phyloP scores from a whole-genome alignment of 2,888 invertebrate species.

The Magallana nippona region DNA sequence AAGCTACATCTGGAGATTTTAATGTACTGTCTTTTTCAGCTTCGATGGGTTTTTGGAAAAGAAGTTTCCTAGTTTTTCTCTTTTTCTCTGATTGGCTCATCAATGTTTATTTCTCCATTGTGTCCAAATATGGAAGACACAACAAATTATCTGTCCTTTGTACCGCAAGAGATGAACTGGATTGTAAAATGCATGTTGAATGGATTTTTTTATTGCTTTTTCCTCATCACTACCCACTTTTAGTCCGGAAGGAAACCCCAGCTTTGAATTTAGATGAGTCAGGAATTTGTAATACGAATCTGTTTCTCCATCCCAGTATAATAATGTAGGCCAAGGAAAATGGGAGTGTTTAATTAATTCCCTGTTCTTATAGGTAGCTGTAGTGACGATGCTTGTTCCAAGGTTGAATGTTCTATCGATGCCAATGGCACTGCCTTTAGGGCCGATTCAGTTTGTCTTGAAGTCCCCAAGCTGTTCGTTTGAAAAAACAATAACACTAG shows the following conservation, averaged over 20 bases:
- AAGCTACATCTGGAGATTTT: neutral
- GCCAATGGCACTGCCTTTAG: conserved; percentile 39
- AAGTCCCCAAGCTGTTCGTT: neutral
- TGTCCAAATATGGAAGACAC: conserved; percentile 40
- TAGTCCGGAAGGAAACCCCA: conserved; percentile 1
- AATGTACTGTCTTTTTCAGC: neutral
- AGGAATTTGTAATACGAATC: conserved; percentile 46
- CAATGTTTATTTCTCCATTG: conserved; percentile 36
- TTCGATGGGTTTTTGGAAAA: neutral
- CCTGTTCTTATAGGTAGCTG: neutral
- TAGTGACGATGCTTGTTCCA: conserved; percentile 43
- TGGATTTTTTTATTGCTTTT: conserved; percentile 45
- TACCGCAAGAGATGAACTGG: neutral
- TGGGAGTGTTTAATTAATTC: neutral
- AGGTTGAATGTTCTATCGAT: conserved; percentile 50
- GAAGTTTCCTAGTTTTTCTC: neutral
- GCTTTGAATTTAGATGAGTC: conserved; percentile 37
- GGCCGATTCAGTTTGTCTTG: neutral
- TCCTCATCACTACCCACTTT: conserved; percentile 47
- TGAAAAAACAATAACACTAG: conserved; percentile 3
- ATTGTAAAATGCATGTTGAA: conserved; percentile 27
- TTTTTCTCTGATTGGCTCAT: conserved; percentile 13
- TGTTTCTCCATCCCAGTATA: conserved; percentile 46
- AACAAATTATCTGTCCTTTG: conserved; percentile 35
- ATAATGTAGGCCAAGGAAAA: conserved; percentile 41